phyloP scores from a whole-genome alignment of 2,888 invertebrate species.

The Hypomecis punctinalis region DNA sequence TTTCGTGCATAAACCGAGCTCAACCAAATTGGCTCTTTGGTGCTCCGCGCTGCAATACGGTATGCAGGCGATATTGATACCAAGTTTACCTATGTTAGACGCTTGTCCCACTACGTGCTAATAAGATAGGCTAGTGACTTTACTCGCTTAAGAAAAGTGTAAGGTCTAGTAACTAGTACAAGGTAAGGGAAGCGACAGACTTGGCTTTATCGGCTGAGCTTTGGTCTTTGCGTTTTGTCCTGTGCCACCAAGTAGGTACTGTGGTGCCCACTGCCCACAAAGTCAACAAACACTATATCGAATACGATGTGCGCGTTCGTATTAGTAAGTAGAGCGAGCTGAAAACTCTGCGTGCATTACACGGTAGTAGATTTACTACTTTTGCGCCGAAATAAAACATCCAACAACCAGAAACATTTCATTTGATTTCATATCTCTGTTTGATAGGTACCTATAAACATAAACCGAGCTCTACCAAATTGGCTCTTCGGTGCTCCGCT shows the following conservation, averaged over 20 bases:
- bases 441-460: too few species aligned
- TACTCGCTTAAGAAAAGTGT: not conserved
- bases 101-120: not conserved
- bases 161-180: too few species aligned
- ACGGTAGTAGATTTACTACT: too few species aligned
- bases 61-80: slow-evolving; percentile 20
- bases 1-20: slow-evolving; percentile 10
- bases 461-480: slow-evolving; percentile 16
- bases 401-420: not conserved
- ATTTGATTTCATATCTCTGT: not conserved
- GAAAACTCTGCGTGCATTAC: too few species aligned
- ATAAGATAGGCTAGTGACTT: not conserved
- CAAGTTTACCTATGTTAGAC: not conserved
- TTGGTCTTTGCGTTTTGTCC: too few species aligned
- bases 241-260: too few species aligned
- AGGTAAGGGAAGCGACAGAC: too few species aligned
- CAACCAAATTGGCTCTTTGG: slow-evolving; percentile 14
- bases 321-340: too few species aligned
- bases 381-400: slow-evolving; percentile 4
- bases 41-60: slow-evolving; percentile 14
- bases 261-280: too few species aligned
- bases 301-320: too few species aligned
- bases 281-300: too few species aligned
- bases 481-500: slow-evolving; percentile 11
- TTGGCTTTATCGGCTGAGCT: too few species aligned